Base-by-base conservation (phyloP, 1,140 invertebrate species). In the Nasonia giraulti region DNA sequence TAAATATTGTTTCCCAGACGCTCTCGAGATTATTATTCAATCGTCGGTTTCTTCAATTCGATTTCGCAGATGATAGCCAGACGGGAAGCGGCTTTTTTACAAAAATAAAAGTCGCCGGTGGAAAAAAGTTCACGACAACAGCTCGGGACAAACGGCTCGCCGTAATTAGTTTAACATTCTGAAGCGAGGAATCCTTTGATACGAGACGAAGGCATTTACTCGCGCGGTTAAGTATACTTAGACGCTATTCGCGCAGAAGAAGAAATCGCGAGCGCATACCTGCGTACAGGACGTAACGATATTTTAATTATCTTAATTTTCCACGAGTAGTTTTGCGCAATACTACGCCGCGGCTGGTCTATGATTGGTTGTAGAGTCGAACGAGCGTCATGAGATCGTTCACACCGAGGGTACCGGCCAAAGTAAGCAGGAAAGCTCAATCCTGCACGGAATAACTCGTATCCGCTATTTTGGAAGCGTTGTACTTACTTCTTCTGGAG, bases 281-380 rank as follows among this genome's bases (percentile, higher is more conserved):
- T 31, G 66, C 40, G 40, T 27, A 37, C 44, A 55, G 62, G 27
- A 27, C 82, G 37, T 84, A 84, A 84, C 40, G 83, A 84, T 47
- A 74, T 80, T 84, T 79, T 84, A 84, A 84, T 79, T 83, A 77
- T 69, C 75, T 47, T 50, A 77, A 69, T 69, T 80, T 69, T 76
- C 74, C 62, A 5, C 62, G 14, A 77, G 82, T 5, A 17, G 55
- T 4, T 77, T 83, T 83, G 23, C 74, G 82, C 44, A 83, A 83
- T 47, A n/a, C 27, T 69, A n/a, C 23, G n/a, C 31, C 23, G 0
- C n/a, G 14, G 20, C n/a, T 55, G 55, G 17, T 66, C 74, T 69
- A 77, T 77, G 76, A 68, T 69, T 77, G 69, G 50, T 83, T 82
- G 27, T 62, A 62, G 17, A 50, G 40, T 23, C 23, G 20, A 62